Conservation (phyloP, 2,113 vertebrate genomes). For the Poeciliopsis turrubarensis region DNA sequence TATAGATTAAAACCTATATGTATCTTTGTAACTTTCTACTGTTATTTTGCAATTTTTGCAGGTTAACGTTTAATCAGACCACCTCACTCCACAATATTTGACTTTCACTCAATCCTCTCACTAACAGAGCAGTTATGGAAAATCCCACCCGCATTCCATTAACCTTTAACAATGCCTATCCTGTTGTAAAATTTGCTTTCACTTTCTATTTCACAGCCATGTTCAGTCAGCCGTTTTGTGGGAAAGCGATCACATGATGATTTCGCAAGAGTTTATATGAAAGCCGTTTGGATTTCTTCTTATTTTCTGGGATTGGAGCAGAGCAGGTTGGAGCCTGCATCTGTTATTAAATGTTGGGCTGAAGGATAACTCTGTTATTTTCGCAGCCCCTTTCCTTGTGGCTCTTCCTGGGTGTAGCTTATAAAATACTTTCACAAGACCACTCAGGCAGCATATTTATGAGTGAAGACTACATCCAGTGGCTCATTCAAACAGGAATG, state of each 20-base stretch:
- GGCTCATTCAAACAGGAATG: background rate
- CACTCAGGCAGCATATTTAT: background rate
- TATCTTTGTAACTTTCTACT: no score
- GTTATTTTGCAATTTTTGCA: background rate
- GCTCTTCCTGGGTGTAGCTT: background rate
- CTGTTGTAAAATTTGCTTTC: slow-evolving; percentile 39
- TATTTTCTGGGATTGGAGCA: background rate
- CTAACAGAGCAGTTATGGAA: background rate
- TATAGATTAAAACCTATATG: no score
- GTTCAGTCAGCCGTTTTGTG: no score
- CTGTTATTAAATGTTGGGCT: background rate
- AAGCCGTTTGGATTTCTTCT: background rate
- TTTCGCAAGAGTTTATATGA: background rate
- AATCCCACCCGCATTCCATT: background rate
- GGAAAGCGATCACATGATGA: background rate
- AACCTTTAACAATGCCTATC: background rate
- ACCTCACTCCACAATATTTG: background rate
- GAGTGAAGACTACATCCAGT: background rate
- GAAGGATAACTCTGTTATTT: background rate
- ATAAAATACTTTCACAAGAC: slow-evolving; percentile 62
- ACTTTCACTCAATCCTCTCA: background rate
- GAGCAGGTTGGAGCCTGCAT: slow-evolving; percentile 34
- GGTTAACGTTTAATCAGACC: background rate
- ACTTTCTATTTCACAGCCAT: slow-evolving; percentile 38
- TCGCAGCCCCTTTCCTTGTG: background rate